These are phyloP conservation scores for Metellina segmentata DNA, from an alignment of 2,888 invertebrate genomes.

Conservation along the genomic window DNA sequence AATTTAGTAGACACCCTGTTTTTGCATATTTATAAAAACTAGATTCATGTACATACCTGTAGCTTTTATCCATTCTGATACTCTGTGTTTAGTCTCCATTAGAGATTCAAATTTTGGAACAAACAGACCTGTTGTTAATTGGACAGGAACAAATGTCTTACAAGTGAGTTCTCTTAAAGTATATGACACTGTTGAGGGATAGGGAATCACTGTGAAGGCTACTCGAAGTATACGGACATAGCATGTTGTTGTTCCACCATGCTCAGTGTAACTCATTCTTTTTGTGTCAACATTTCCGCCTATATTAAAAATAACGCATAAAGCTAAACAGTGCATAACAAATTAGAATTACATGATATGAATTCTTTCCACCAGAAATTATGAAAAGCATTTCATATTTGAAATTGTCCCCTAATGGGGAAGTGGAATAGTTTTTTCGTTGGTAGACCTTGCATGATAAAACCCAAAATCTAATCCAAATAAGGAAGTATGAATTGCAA, in stretches of 20 bases:
- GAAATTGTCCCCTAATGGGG: too few species aligned
- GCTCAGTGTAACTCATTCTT: constrained; percentile 77
- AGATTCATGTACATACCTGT: constrained; percentile 63
- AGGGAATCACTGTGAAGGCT: constrained; percentile 69
- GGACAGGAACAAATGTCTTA: constrained; percentile 75
- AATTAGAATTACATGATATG: too few species aligned
- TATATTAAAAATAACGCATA: neutral
- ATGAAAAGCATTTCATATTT: too few species aligned
- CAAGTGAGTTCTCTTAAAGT: constrained; percentile 59
- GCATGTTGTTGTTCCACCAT: constrained; percentile 74
- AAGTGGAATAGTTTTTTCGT: too few species aligned
- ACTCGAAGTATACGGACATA: constrained; percentile 78
- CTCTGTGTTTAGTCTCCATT: constrained; percentile 60
- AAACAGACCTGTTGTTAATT: constrained; percentile 67
- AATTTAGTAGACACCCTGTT: too few species aligned
- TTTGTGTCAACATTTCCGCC: constrained; percentile 70
- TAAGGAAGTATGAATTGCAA: too few species aligned
- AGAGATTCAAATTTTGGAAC: constrained; percentile 75
- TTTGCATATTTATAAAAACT: neutral
- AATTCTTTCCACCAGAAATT: too few species aligned
- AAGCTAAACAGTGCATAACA: neutral
- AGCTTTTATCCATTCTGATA: constrained; percentile 75
- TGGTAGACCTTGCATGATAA: too few species aligned
- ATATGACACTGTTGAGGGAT: neutral
- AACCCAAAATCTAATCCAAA: too few species aligned